These are phyloP conservation scores for Vidua chalybeata DNA, from an alignment of 2,113 vertebrate species.

Conservation along the genomic window DNA sequence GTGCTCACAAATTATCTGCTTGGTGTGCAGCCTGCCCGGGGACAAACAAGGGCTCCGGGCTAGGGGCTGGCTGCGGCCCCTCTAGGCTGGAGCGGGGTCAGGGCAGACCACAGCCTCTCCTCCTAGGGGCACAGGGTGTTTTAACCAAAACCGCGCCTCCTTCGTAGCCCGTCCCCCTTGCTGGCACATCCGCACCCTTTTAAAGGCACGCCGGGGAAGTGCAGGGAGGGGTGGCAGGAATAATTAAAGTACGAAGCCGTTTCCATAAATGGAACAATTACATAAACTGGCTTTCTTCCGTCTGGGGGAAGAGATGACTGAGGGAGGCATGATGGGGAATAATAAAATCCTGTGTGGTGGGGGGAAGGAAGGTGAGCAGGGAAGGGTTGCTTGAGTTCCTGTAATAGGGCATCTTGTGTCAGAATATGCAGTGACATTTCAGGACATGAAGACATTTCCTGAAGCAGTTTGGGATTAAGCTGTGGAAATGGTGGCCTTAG, in stretches of 20 bases:
- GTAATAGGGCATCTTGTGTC: background rate
- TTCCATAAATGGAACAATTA: constrained; percentile 71
- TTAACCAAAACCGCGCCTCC: background rate
- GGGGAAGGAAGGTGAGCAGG: background rate
- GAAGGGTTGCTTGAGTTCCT: background rate
- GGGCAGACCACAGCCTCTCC: background rate
- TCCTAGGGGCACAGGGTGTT: background rate
- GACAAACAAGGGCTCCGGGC: background rate
- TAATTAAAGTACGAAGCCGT: constrained; percentile 58
- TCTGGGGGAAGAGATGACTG: constrained; percentile 63
- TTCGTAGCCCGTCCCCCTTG: background rate
- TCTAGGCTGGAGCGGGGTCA: background rate
- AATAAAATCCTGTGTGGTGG: background rate
- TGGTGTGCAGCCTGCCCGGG: background rate
- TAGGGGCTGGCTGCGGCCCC: background rate
- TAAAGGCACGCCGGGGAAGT: constrained; percentile 45
- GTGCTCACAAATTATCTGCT: constrained; percentile 15
- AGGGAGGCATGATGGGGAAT: constrained; percentile 44
- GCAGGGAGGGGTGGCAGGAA: constrained; percentile 51
- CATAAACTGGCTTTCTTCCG: constrained; percentile 53
- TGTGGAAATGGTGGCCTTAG: background rate
- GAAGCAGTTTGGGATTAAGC: background rate
- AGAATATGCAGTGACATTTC: background rate
- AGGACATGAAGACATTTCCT: fast-evolving
- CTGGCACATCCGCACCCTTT: constrained; percentile 37